Evolutionary conservation across 2,888 invertebrate species (phyloP), one percentile per base, ranked within the genome.

Genomic region (Hypena proboscidalis): DNA sequence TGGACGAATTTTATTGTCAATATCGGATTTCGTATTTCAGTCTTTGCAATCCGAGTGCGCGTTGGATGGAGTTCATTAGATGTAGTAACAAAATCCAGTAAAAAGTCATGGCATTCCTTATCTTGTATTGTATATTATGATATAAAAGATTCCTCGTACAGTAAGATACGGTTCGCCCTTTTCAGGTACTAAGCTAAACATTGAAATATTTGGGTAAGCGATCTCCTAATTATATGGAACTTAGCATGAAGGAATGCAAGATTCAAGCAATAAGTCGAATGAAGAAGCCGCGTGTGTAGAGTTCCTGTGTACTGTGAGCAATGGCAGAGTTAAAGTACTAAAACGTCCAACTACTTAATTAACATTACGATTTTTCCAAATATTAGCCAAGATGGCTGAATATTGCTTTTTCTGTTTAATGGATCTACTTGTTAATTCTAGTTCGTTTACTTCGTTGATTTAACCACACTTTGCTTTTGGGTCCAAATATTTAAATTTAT

Each of bases 1-100:
- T 77, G 83, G 84, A 84, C 83, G 83, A 75, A 79, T 45, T 65
- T 81, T 85, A 84, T 83, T 85, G 83, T 84, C 83, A 74, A 70
- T 61, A 66, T 71, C 65, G 64, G 67, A 70, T 68, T 47, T 43
- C 55, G 55, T 67, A 46, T 49, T 55, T 85, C 84, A 85, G 85
- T 85, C 84, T 84, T 84, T 58, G 42, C 40, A 59, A 69, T 67
- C 66, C 67, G 67, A 62, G 59, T 55, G 48, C 56, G 45, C 53
- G 55, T 57, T 75, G 81, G 81, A 83, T 77, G 83, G 83, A 82
- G 50, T 71, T 52, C 23, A 35, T 36, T 40, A 44, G 14, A 6
- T 44, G 26, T 35, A 15, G 21, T 29, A 38, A 45, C 30, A 11
- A 42, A 53, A 47, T 26, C 32, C 44, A 45, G 15, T 31, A 31